Base-by-base conservation (phyloP, 2,113 vertebrate genomes). In the Tupaia tana region DNA sequence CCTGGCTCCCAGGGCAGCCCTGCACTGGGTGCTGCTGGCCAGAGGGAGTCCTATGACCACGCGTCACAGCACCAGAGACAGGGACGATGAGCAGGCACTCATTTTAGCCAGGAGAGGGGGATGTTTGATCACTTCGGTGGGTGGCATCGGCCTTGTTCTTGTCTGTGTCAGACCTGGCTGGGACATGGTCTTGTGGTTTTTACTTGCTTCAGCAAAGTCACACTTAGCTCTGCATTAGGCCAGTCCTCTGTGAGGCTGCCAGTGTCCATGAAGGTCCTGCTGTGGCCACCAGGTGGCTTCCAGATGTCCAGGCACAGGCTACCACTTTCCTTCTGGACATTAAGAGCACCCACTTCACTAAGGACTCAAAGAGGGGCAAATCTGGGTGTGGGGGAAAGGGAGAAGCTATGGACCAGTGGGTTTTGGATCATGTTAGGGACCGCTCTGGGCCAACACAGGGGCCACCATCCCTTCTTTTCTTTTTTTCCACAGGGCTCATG, bases 61-160 rank as follows among this genome's bases (percentile, higher is more conserved):
- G 3, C 1, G 0, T 16, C n/a, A 12, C 24, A 3, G 3, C 13
- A 0, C 1, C 4, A 4, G 63, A 61, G 1, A 13, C 54, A 2
- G 1, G 31, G 52, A 63, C 19, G 61, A 19, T 0, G 7, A 0
- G 67, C 59, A 22, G 27, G 14, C 13, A 19, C 89, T 19, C 15
- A 0, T 3, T 3, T 12, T 2, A 7, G 58, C 90, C 89, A 90
- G 82, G 13, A 84, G 86, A 59, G 18, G 83, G 77, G 27, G 70
- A 0, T 18, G 24, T 66, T 19, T 1, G 9, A 64, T 20, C 78
- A 4, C 9, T 2, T 52, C 20, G 24, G 10, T 1, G 25, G 54
- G 22, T 12, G 19, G 31, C 79, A 1, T 1, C 4, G 18, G 5
- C 74, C 27, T 19, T 0, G 24, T 9, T 34, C 19, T n/a, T 11